A percentile compares a stretch with the other conserved stretches of the same genome.
Conservation (phyloP, 2,888 invertebrate species). For the Athalia circularis region DNA sequence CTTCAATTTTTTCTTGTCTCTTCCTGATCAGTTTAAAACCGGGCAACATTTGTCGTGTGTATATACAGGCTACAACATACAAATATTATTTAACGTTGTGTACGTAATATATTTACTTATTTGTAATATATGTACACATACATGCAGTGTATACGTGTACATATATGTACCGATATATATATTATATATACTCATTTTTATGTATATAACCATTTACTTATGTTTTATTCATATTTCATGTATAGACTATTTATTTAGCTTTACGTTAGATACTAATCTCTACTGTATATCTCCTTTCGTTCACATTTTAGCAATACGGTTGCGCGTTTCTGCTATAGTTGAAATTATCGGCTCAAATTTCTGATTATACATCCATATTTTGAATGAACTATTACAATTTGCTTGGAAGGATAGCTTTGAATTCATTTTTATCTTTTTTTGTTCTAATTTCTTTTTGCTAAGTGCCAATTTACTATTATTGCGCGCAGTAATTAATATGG, state of each 20-base stretch:
- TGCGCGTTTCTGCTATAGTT: slow-evolving; percentile 51
- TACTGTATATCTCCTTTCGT: slow-evolving; percentile 52
- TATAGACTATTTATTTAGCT: slow-evolving; percentile 49
- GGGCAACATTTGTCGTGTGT: slow-evolving; percentile 52
- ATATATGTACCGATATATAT: slow-evolving; percentile 46
- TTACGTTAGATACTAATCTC: slow-evolving; percentile 42
- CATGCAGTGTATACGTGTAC: slow-evolving; percentile 9
- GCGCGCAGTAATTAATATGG: too few species aligned
- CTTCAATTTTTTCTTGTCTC: not conserved
- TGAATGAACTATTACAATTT: not conserved
- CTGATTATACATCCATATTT: not conserved
- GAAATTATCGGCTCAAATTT: slow-evolving; percentile 46
- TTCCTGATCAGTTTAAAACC: slow-evolving; percentile 3
- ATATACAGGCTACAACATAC: slow-evolving; percentile 66
- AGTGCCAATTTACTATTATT: too few species aligned
- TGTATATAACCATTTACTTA: slow-evolving; percentile 57
- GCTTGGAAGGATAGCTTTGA: not conserved
- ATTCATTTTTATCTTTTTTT: not conserved
- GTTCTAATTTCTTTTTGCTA: too few species aligned
- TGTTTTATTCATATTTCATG: slow-evolving; percentile 51
- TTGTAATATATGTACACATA: slow-evolving; percentile 44
- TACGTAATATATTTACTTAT: slow-evolving; percentile 59
- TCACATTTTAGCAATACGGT: slow-evolving; percentile 51
- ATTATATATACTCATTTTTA: slow-evolving; percentile 5
- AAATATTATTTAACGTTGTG: slow-evolving; percentile 66